Percentiles rank a stretch among this genome's conserved stretches.
phyloP scores from a whole-genome alignment of 1,140 invertebrate species.

The Phthorimaea operculella region DNA sequence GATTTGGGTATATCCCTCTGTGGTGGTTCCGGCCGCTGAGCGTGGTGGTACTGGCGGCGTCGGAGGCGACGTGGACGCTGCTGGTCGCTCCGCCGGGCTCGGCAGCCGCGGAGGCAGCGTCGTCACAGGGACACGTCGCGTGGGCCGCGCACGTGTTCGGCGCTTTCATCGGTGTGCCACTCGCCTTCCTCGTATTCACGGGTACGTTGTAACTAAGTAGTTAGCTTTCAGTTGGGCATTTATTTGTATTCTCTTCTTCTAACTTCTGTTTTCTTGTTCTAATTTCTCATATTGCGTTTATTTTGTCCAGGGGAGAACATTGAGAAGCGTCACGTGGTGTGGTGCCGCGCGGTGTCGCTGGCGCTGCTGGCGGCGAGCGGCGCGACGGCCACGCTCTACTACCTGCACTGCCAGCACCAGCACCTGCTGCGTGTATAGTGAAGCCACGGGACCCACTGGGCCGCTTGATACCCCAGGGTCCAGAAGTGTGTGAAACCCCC shows the following conservation, averaged over 20 bases:
- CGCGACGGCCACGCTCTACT: constrained; percentile 19
- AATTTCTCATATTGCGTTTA: not conserved
- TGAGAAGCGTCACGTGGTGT: constrained; percentile 23
- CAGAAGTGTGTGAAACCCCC: not conserved
- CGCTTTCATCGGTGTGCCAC: constrained; percentile 78
- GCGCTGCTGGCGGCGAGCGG: constrained; percentile 19
- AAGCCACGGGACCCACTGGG: not conserved
- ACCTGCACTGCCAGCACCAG: constrained; percentile 19
- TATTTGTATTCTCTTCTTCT: not conserved
- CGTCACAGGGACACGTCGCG: constrained; percentile 67
- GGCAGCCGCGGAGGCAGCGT: constrained; percentile 57
- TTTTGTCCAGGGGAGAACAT: constrained; percentile 37
- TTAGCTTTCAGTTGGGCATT: not conserved
- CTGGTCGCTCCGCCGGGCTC: constrained; percentile 62
- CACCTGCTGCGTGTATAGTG: not conserved
- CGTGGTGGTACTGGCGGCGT: constrained; percentile 68
- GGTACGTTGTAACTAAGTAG: constrained; percentile 24
- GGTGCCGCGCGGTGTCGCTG: constrained; percentile 26
- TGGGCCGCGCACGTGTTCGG: constrained; percentile 87
- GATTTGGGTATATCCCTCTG: constrained; percentile 45
- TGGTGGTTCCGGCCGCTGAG: constrained; percentile 63
- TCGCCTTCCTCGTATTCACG: constrained; percentile 81
- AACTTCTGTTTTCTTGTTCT: not conserved
- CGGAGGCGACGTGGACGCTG: constrained; percentile 49
- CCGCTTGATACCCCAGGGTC: too few species aligned